A percentile compares a stretch with the other conserved stretches of the same genome.
These are phyloP conservation scores for Pseudochirops corinnae DNA, from an alignment of 2,797 vertebrate genomes.

Conservation along the genomic window DNA sequence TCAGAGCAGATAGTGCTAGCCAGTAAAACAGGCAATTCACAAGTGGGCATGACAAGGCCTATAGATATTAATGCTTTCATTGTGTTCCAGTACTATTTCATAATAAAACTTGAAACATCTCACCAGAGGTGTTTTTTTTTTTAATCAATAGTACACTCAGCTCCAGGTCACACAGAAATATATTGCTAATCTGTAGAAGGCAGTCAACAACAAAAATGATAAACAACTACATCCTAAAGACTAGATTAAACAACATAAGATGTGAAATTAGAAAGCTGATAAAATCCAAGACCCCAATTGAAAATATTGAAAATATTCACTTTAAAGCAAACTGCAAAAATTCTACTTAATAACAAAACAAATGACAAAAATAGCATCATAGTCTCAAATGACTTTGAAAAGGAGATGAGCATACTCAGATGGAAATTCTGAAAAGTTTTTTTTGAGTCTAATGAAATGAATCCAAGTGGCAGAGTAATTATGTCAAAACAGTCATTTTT, in stretches of 20 bases:
- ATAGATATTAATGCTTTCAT: background rate
- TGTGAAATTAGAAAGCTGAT: background rate
- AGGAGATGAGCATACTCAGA: background rate
- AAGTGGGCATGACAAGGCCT: background rate
- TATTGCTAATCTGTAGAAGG: background rate
- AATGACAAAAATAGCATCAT: background rate
- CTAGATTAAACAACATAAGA: background rate
- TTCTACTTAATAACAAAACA: background rate
- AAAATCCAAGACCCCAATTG: background rate
- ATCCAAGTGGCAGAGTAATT: background rate
- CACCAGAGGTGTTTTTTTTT: background rate
- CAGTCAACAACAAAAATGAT: background rate
- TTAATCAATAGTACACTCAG: background rate
- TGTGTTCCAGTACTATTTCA: background rate
- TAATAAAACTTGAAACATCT: background rate
- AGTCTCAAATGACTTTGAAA: background rate
- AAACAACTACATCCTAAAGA: background rate
- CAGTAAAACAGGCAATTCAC: background rate
- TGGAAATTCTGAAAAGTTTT: background rate
- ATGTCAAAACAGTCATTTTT: background rate
- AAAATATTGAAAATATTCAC: background rate
- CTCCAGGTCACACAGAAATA: background rate
- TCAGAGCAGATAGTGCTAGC: background rate
- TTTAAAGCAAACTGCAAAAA: background rate
- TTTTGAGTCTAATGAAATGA: background rate